phyloP scores from a whole-genome alignment of 2,113 vertebrate species.

The Colossoma macropomum region DNA sequence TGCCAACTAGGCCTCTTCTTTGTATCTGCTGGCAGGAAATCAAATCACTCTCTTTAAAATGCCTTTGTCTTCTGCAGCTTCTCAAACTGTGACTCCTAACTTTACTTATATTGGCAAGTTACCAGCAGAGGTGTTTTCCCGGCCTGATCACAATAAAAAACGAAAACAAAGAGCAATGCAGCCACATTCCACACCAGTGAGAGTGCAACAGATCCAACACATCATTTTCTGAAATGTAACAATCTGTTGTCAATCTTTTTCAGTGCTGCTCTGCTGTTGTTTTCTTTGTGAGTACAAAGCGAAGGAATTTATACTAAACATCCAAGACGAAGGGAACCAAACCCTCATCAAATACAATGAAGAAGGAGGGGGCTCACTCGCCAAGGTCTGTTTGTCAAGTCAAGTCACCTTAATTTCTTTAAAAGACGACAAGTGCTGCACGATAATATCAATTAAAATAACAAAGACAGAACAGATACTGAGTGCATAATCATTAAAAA shows the following conservation, averaged over 20 bases:
- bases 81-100: too few species aligned
- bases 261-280: conserved; percentile 65
- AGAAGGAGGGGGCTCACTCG: conserved; percentile 68
- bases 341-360: conserved; percentile 75
- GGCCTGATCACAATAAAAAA: neutral
- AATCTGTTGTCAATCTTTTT: conserved; percentile 19
- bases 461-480: too few species aligned
- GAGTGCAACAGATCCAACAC: neutral
- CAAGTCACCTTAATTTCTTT: too few species aligned
- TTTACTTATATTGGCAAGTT: neutral
- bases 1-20: too few species aligned
- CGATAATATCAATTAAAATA: too few species aligned
- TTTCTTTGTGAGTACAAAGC: conserved; percentile 38
- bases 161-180: neutral
- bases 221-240: neutral
- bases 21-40: too few species aligned
- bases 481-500: too few species aligned
- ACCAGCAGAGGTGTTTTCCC: neutral
- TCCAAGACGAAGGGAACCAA: conserved; percentile 65
- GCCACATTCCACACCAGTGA: neutral
- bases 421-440: too few species aligned
- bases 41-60: too few species aligned
- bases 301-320: neutral
- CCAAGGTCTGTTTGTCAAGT: conserved; percentile 63
- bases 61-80: too few species aligned